Conservation (phyloP, 2,113 vertebrate species). For the Chaetorhynchus papuensis region DNA sequence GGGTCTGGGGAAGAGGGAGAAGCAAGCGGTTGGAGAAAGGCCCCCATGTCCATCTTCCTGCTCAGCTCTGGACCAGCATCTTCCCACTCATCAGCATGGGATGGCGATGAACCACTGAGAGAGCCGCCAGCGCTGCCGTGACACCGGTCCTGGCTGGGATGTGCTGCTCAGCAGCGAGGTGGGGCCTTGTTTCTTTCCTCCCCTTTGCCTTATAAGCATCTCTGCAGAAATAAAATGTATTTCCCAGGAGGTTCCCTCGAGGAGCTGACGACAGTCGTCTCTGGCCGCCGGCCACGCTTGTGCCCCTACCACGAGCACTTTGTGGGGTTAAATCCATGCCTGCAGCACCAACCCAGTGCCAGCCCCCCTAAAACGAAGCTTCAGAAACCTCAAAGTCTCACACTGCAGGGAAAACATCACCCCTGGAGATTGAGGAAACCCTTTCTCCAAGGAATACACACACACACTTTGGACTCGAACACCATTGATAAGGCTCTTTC, state of each 20-base stretch:
- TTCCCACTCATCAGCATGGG: rapidly evolving
- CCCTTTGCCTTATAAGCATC: background rate
- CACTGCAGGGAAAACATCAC: background rate
- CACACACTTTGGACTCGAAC: background rate
- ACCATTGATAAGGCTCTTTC: background rate
- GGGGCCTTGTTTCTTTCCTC: background rate
- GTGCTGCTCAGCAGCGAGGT: rapidly evolving
- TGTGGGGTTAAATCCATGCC: background rate
- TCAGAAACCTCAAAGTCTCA: background rate
- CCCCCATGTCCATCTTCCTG: rapidly evolving
- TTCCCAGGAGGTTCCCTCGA: background rate
- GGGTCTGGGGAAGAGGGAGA: background rate
- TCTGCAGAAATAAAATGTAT: background rate
- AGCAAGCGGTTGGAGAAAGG: rapidly evolving
- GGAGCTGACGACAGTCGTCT: rapidly evolving
- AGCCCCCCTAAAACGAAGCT: background rate
- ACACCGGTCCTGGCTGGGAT: background rate
- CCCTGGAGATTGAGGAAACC: background rate
- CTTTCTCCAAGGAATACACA: background rate
- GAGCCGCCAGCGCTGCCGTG: rapidly evolving
- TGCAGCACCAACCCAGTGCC: background rate
- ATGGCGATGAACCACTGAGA: rapidly evolving
- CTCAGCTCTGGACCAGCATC: background rate
- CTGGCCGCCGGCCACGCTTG: background rate
- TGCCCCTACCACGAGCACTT: background rate